phyloP scores from a whole-genome alignment of 1,140 invertebrate species.

The Plectus sambesii region DNA sequence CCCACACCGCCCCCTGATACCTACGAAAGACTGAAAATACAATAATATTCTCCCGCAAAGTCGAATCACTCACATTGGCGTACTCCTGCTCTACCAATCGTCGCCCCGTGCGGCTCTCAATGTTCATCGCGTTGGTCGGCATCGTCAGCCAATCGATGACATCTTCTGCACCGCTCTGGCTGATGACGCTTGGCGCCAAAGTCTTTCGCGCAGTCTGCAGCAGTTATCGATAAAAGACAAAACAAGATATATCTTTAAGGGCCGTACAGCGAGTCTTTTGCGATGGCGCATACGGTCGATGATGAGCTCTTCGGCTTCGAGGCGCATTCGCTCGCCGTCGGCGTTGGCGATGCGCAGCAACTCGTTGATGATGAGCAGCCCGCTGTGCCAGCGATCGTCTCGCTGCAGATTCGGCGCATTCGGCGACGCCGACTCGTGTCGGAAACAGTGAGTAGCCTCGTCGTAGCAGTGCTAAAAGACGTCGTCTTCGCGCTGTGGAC shows the following conservation, averaged over 20 bases:
- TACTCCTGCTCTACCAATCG: conserved; percentile 70
- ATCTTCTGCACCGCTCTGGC: too few species aligned
- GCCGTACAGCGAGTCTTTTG: conserved; percentile 51
- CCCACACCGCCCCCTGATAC: too few species aligned
- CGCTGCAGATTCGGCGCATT: conserved; percentile 53
- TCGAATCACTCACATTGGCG: conserved; percentile 63
- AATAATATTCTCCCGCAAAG: too few species aligned
- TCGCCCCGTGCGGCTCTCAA: conserved; percentile 73
- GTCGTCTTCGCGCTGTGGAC: conserved; percentile 10
- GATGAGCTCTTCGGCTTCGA: conserved; percentile 48
- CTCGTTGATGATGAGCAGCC: conserved; percentile 84
- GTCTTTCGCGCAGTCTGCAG: too few species aligned
- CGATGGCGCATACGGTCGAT: not conserved
- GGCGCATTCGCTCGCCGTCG: conserved; percentile 63
- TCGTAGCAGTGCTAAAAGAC: conserved; percentile 68
- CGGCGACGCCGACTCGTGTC: conserved; percentile 58
- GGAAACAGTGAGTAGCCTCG: conserved; percentile 68
- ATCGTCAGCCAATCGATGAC: conserved; percentile 34
- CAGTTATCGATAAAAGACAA: too few species aligned
- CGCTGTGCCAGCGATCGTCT: conserved; percentile 84
- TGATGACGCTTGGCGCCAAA: too few species aligned
- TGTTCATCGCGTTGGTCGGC: conserved; percentile 25
- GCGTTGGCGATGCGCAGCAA: conserved; percentile 79
- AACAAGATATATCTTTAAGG: too few species aligned
- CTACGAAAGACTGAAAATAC: too few species aligned